Conservation (phyloP, 2,797 vertebrate species). For the Falco rusticolus region DNA sequence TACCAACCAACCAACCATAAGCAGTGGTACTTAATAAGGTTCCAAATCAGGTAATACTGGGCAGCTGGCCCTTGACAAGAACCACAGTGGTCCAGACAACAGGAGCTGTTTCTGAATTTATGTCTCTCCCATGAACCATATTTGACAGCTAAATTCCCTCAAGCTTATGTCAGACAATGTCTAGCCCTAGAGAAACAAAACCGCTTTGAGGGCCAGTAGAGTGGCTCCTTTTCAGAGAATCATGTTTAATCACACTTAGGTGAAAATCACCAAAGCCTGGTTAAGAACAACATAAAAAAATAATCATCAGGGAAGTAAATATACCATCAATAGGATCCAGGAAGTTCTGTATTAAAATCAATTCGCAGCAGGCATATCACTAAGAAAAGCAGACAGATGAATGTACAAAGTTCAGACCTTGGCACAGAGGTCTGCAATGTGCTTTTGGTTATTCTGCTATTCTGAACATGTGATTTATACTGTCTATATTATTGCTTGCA, state of each 20-base stretch:
- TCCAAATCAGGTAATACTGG: not conserved
- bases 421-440: not conserved
- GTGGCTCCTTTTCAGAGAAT: not conserved
- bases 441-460: not conserved
- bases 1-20: not conserved
- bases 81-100: not conserved
- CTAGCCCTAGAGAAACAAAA: not conserved
- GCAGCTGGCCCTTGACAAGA: not conserved
- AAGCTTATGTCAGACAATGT: not conserved
- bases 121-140: not conserved
- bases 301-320: not conserved
- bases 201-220: not conserved
- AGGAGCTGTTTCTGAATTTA: not conserved
- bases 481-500: not conserved
- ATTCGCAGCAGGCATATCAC: not conserved
- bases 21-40: not conserved
- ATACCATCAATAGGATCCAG: not conserved
- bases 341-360: not conserved
- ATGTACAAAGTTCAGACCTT: not conserved
- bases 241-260: not conserved
- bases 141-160: not conserved
- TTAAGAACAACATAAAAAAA: not conserved
- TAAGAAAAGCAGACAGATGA: not conserved
- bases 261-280: not conserved
- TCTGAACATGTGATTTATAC: not conserved